Evolutionary conservation across 2,888 invertebrate species (phyloP).

Genomic region (Fragum whitleyi): DNA sequence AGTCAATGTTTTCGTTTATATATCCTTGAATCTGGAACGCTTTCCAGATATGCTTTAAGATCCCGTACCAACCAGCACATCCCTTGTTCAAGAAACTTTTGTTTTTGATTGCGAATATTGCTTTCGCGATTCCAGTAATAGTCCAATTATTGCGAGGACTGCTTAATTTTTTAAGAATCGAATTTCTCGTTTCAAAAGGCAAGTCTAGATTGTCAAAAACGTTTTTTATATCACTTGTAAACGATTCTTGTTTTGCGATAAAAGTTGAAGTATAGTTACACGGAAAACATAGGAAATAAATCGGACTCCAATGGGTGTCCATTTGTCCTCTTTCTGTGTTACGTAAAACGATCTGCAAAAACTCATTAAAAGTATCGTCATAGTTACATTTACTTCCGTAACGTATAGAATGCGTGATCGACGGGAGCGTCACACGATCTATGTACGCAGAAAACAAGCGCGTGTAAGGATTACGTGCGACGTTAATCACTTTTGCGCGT

Average conservation of each 20-base stretch:
- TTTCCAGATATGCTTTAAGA: constrained; percentile 1
- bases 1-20: background rate
- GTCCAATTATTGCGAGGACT: background rate
- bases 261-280: background rate
- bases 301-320: constrained; percentile 4
- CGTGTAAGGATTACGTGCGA: background rate
- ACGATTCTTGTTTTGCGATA: constrained; percentile 9
- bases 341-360: background rate
- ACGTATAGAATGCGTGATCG: background rate
- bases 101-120: background rate
- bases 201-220: background rate
- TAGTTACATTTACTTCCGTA: background rate
- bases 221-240: background rate
- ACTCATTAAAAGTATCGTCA: background rate
- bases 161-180: background rate
- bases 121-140: background rate
- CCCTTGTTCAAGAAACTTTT: background rate
- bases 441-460: constrained; percentile 2
- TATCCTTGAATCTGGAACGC: constrained; percentile 12
- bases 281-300: background rate
- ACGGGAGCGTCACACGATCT: background rate
- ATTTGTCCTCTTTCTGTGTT: background rate
- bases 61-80: background rate
- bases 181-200: background rate
- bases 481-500: background rate